Conservation (phyloP, 2,797 vertebrate species). For the Sebastolobus altivelis region DNA sequence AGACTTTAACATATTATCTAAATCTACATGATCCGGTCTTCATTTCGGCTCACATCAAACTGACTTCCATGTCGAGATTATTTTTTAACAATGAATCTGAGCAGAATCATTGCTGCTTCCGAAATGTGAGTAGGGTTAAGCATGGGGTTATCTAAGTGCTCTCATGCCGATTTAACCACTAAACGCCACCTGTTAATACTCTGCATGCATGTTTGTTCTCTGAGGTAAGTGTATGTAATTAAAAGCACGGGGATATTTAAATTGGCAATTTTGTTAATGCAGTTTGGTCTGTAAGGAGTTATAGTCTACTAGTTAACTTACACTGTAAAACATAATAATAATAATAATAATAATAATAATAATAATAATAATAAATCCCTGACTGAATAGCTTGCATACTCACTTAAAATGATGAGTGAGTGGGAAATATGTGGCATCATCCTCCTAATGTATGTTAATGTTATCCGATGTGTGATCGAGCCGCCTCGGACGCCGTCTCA, state of each 20-base stretch:
- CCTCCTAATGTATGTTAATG: neutral
- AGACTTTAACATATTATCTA: neutral
- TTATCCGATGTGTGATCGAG: too few species aligned
- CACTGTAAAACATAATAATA: neutral
- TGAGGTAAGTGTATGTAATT: accelerated
- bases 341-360: too few species aligned
- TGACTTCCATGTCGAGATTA: neutral
- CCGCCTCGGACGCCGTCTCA: accelerated
- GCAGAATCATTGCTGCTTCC: too few species aligned
- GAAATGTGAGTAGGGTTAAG: too few species aligned
- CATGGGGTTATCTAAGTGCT: neutral
- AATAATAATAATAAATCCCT: neutral
- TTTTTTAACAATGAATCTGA: neutral
- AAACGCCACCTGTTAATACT: neutral
- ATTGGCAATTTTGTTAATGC: neutral
- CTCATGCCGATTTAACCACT: neutral
- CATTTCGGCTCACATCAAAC: neutral
- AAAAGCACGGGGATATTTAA: neutral
- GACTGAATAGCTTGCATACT: neutral
- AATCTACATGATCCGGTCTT: too few species aligned
- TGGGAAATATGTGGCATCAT: neutral
- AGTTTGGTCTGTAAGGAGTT: neutral
- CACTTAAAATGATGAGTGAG: neutral
- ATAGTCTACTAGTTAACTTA: neutral
- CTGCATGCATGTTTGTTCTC: neutral